Evolutionary conservation across 2,888 invertebrate genomes (phyloP).

Genomic region (Tillus elongatus): DNA sequence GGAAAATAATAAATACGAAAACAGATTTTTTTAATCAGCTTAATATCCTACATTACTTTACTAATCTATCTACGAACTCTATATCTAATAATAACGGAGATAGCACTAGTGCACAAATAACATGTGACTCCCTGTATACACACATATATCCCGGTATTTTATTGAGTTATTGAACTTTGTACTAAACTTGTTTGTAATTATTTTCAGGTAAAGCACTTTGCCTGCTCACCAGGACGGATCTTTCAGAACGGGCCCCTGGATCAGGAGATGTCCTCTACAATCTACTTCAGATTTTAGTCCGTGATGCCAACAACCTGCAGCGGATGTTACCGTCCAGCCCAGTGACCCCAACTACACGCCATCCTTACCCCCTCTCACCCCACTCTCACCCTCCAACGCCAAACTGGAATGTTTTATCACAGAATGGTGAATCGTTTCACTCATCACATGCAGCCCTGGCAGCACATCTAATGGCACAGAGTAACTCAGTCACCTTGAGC

Average conservation of each 20-base stretch:
- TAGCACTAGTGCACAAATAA: too few relatives aligned
- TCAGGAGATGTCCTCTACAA: constrained; percentile 92
- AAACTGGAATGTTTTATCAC: constrained; percentile 53
- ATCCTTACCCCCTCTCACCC: constrained; percentile 64
- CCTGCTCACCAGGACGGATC: constrained; percentile 78
- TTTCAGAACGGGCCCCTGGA: constrained; percentile 84
- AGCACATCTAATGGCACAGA: constrained; percentile 64
- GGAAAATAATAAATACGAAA: too few relatives aligned
- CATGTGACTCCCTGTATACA: too few relatives aligned
- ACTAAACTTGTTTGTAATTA: constrained; percentile 12
- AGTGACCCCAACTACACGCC: constrained; percentile 71
- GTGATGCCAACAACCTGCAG: constrained; percentile 70
- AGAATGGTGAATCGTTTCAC: constrained; percentile 36
- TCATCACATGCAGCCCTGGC: constrained; percentile 50
- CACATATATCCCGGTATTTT: too few relatives aligned
- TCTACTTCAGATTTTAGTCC: constrained; percentile 77
- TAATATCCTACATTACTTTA: too few relatives aligned
- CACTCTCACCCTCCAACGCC: constrained; percentile 76
- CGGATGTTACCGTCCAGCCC: constrained; percentile 72
- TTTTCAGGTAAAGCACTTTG: constrained; percentile 79
- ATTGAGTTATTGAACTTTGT: background rate
- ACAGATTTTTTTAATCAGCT: too few relatives aligned
- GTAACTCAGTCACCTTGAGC: constrained; percentile 81
- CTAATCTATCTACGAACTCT: too few relatives aligned
- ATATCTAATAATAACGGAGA: too few relatives aligned